Evolutionary conservation across 2,888 invertebrate genomes (phyloP).

Genomic region (Drosophila testacea): DNA sequence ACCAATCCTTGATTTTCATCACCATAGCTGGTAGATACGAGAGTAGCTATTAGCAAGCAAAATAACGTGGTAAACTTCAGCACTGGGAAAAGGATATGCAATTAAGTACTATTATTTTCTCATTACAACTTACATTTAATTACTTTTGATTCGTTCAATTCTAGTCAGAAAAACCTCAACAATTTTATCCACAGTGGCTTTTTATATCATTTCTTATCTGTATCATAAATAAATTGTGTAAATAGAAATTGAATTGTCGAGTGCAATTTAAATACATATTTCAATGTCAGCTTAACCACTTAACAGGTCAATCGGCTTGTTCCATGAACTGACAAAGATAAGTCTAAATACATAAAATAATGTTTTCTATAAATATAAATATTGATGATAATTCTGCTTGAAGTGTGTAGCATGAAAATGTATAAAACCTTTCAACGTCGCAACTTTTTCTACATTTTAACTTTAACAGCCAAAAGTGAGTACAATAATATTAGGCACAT

Average conservation of each 20-base stretch:
- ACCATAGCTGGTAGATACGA: not conserved
- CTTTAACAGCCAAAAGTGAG: slow-evolving; percentile 29
- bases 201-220: slow-evolving; percentile 45
- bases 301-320: slow-evolving; percentile 19
- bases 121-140: not conserved
- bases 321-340: not conserved
- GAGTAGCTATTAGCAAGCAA: slow-evolving; percentile 18
- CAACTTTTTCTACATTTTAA: not conserved
- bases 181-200: slow-evolving; percentile 9
- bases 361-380: slow-evolving; percentile 1
- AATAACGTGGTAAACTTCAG: slow-evolving; percentile 17
- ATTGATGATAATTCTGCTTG: not conserved
- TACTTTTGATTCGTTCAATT: slow-evolving; percentile 28
- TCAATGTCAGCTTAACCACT: slow-evolving; percentile 10
- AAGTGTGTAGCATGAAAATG: not conserved
- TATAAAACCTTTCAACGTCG: slow-evolving; percentile 29
- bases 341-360: not conserved
- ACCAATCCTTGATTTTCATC: slow-evolving; percentile 21
- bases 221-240: slow-evolving; percentile 2
- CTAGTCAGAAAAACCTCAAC: slow-evolving; percentile 12
- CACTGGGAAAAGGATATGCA: slow-evolving; percentile 15
- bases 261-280: slow-evolving; percentile 33
- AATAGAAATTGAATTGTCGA: slow-evolving; percentile 15
- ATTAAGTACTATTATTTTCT: too few relatives aligned
- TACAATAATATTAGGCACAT: not conserved